Evolutionary conservation across 2,888 invertebrate genomes (phyloP).

Genomic region (Agriopis aurantiaria): DNA sequence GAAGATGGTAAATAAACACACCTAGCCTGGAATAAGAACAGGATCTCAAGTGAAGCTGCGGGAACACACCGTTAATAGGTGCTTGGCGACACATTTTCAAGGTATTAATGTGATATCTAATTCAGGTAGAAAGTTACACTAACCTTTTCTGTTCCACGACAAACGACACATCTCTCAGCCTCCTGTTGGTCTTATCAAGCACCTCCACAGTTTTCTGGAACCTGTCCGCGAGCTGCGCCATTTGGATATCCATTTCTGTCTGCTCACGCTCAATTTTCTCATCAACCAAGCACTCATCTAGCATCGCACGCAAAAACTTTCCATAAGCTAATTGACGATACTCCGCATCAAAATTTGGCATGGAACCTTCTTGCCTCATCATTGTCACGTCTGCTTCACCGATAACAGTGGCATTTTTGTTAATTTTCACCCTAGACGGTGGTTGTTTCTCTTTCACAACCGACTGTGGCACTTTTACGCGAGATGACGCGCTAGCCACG

Average conservation of each 20-base stretch:
- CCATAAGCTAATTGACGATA: conserved; percentile 70
- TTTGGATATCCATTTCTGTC: conserved; percentile 75
- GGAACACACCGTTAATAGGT: too few relatives aligned
- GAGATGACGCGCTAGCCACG: conserved; percentile 51
- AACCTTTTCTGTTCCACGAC: conserved; percentile 79
- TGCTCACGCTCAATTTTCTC: conserved; percentile 76
- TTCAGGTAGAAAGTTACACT: conserved; percentile 30
- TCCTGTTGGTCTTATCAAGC: conserved; percentile 75
- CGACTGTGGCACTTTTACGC: conserved; percentile 48
- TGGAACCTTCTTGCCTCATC: conserved; percentile 53
- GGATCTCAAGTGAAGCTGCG: too few relatives aligned
- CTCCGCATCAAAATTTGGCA: conserved; percentile 66
- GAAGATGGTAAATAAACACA: too few relatives aligned
- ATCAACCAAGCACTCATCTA: conserved; percentile 73
- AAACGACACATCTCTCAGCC: conserved; percentile 80
- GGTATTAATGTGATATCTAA: too few relatives aligned
- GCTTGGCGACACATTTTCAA: background rate
- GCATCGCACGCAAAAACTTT: conserved; percentile 69
- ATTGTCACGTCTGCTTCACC: conserved; percentile 60
- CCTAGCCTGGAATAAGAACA: too few relatives aligned
- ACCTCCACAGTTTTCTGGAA: conserved; percentile 77
- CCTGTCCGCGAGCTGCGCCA: conserved; percentile 75
- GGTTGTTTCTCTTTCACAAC: conserved; percentile 50
- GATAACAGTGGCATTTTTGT: conserved; percentile 54
- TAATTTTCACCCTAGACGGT: conserved; percentile 51